Percentiles rank a stretch among this genome's conserved stretches.
phyloP scores from a whole-genome alignment of 2,113 vertebrate species.

The Hemichromis elongatus region DNA sequence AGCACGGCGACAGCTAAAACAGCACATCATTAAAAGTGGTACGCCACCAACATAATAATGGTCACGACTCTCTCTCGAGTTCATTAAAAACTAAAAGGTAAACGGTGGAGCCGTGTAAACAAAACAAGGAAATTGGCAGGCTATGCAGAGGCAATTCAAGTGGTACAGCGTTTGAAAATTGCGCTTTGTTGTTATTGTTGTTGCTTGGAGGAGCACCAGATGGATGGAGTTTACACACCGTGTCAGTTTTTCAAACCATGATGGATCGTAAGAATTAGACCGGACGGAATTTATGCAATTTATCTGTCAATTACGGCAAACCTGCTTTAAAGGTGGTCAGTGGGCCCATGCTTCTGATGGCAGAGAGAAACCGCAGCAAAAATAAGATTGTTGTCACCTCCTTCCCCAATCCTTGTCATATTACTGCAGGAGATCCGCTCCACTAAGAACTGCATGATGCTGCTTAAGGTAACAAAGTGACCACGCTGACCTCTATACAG shows the following conservation, averaged over 20 bases:
- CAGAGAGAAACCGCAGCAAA: not conserved
- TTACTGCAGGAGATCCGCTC: not conserved
- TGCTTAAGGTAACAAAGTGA: not conserved
- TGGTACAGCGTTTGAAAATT: not conserved
- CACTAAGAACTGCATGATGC: not conserved
- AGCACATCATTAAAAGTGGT: conserved; percentile 50
- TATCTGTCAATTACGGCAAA: not conserved
- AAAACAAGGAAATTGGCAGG: conserved; percentile 45
- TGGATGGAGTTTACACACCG: not conserved
- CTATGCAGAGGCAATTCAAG: not conserved
- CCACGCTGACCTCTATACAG: not conserved
- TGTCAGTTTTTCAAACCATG: not conserved
- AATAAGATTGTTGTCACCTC: fast-evolving
- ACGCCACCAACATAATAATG: conserved; percentile 10
- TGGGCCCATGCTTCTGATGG: not conserved
- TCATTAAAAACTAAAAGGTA: conserved; percentile 58
- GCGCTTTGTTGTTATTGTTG: not conserved
- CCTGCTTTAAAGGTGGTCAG: not conserved
- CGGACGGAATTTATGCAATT: not conserved
- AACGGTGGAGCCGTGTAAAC: conserved; percentile 21
- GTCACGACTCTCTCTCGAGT: not conserved
- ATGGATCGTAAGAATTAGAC: not conserved
- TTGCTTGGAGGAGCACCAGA: not conserved
- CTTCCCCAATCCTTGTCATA: not conserved
- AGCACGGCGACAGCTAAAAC: not conserved